A percentile compares a stretch with the other conserved stretches of the same genome.
These are phyloP conservation scores for Aphodius granarius DNA, from an alignment of 2,888 invertebrate species.

Conservation along the genomic window DNA sequence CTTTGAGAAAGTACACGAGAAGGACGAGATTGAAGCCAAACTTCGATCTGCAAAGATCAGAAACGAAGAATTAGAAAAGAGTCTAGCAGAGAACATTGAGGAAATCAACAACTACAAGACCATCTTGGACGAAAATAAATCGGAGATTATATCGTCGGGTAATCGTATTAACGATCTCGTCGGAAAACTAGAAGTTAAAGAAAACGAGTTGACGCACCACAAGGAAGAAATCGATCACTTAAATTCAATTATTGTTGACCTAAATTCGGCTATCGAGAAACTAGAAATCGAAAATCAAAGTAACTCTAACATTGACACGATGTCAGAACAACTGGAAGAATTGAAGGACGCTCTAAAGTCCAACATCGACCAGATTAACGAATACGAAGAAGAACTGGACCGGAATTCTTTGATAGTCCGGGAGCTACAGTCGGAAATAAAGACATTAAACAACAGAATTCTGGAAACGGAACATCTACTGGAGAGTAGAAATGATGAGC, in stretches of 20 bases:
- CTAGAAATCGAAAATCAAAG: slow-evolving; percentile 58
- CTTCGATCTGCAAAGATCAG: slow-evolving; percentile 35
- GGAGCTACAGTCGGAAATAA: slow-evolving; percentile 60
- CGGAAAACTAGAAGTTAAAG: slow-evolving; percentile 41
- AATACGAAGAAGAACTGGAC: slow-evolving; percentile 59
- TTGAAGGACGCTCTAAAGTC: slow-evolving; percentile 58
- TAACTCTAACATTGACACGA: slow-evolving; percentile 56
- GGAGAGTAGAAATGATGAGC: slow-evolving; percentile 56
- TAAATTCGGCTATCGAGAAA: slow-evolving; percentile 56
- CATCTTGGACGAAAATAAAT: slow-evolving; percentile 46
- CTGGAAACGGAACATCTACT: slow-evolving; percentile 57
- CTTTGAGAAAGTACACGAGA: slow-evolving; percentile 40
- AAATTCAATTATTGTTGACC: slow-evolving; percentile 56
- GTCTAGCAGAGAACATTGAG: slow-evolving; percentile 39
- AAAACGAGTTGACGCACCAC: slow-evolving; percentile 34
- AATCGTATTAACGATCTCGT: slow-evolving; percentile 43
- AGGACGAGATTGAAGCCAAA: slow-evolving; percentile 41
- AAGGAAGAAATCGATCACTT: slow-evolving; percentile 47
- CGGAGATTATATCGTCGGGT: slow-evolving; percentile 45
- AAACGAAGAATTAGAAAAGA: slow-evolving; percentile 41
- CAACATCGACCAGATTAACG: slow-evolving; percentile 57
- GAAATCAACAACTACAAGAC: slow-evolving; percentile 45
- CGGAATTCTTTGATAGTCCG: slow-evolving; percentile 58
- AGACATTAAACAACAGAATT: slow-evolving; percentile 61
- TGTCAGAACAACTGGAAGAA: slow-evolving; percentile 60